Evolutionary conservation across 2,888 invertebrate genomes (phyloP), one percentile per base, ranked within the genome.

Genomic region (Notocelia uddmanniana): DNA sequence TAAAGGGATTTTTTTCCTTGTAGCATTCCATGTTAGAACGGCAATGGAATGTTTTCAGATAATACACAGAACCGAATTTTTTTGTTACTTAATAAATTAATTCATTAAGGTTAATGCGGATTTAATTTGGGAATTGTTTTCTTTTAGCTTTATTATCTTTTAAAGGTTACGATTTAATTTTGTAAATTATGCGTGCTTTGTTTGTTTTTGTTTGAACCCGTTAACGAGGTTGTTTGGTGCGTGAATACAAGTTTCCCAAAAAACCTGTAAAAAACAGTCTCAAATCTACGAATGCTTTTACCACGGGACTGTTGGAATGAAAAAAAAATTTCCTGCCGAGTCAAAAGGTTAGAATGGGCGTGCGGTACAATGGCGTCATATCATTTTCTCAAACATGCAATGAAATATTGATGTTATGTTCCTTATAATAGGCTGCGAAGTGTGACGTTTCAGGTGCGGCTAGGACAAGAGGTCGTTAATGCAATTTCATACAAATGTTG

Each of bases 91-190:
- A 54, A 54, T 64, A 54, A 37, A 37, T 54, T 52, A 37, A 52
- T 54, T 21, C 34, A 64, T 54, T 37, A 64, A 52, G 10, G 37
- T 34, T 64, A 54, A 64, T 64, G 52, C 13, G 52, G 21, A 64
- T 64, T 64, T 21, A 48, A 52, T 63, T 50, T 34, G 31, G 19
- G n/a, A 64, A 31, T 26, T 57, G 10, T 50, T 62, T 50, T 50
- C 50, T 63, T 52, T 63, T 50, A 8, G 50, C 15, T 63, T 63
- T 59, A 37, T 37, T 37, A n/a, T 59, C 8, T 45, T n/a, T 45
- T 31, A 50, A 62, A 19, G 50, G 50, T 34, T 50, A 50, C 15
- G 9, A 10, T 34, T 50, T 26, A 1, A 48, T 62, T 60, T 48
- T 9, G 62, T 50, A 19, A 21, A 62, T 62, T 62, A 48, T n/a